These are phyloP conservation scores for Matsumurasca onukii DNA, from an alignment of 1,140 invertebrate species.

Conservation along the genomic window DNA sequence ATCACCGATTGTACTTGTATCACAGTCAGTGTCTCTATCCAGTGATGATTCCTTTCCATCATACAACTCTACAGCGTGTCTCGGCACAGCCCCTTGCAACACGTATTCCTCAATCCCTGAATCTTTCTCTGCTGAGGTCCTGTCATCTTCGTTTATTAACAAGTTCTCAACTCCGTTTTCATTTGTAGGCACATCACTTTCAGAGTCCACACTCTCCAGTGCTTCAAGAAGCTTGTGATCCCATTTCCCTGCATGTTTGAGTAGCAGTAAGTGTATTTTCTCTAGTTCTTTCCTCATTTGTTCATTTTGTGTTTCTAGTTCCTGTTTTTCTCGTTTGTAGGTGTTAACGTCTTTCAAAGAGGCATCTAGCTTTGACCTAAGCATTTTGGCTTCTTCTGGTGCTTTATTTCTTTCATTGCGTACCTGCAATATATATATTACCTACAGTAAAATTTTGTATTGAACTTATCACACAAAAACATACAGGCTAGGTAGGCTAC, in stretches of 20 bases:
- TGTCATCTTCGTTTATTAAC: slow-evolving; percentile 33
- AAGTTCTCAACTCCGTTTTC: slow-evolving; percentile 24
- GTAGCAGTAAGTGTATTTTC: slow-evolving; percentile 63
- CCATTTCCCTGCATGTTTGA: slow-evolving; percentile 60
- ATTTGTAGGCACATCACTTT: slow-evolving; percentile 38
- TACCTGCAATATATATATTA: slow-evolving; percentile 57
- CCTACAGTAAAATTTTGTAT: not conserved
- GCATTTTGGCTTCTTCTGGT: slow-evolving; percentile 79
- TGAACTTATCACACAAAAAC: too few relatives aligned
- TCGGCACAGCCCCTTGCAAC: slow-evolving; percentile 62
- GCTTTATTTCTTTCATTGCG: slow-evolving; percentile 84
- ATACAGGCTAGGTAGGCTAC: too few relatives aligned
- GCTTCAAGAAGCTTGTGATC: slow-evolving; percentile 51
- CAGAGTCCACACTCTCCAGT: slow-evolving; percentile 49
- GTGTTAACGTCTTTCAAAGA: slow-evolving; percentile 73
- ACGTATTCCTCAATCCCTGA: slow-evolving; percentile 60
- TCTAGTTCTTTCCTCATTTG: slow-evolving; percentile 80
- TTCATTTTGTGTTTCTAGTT: slow-evolving; percentile 77
- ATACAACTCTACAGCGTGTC: slow-evolving; percentile 55
- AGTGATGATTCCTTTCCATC: slow-evolving; percentile 30
- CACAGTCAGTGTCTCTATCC: slow-evolving; percentile 28
- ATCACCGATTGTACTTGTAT: slow-evolving; percentile 28
- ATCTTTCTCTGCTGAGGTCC: slow-evolving; percentile 36
- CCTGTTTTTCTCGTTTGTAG: slow-evolving; percentile 77
- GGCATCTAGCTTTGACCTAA: slow-evolving; percentile 77